phyloP scores from a whole-genome alignment of 2,888 invertebrate species.

The Apoderus coryli region DNA sequence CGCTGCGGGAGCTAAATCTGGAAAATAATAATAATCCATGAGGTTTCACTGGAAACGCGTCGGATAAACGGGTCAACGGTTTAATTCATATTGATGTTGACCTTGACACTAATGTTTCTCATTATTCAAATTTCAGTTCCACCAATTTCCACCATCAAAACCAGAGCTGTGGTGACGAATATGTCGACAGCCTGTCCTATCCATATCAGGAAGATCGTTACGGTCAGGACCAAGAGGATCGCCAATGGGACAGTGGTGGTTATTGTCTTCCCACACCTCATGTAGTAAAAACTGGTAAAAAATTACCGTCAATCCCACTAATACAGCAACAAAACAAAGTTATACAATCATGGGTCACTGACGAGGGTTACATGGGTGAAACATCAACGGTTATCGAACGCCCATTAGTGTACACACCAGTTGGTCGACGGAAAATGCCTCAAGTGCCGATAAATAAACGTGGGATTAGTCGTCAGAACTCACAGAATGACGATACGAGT shows the following conservation, averaged over 20 bases:
- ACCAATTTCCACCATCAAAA: slow-evolving; percentile 21
- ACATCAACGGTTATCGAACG: too few relatives aligned
- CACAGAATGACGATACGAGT: slow-evolving; percentile 29
- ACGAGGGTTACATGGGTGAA: too few relatives aligned
- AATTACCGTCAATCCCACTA: slow-evolving; percentile 34
- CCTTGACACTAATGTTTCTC: too few relatives aligned
- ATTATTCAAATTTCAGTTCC: slow-evolving; percentile 20
- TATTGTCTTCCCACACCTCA: slow-evolving; percentile 22
- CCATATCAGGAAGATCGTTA: slow-evolving; percentile 45
- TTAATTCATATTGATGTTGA: too few relatives aligned
- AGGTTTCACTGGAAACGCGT: too few relatives aligned
- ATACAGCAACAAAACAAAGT: slow-evolving; percentile 39
- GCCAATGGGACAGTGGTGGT: slow-evolving; percentile 63
- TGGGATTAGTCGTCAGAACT: slow-evolving; percentile 29
- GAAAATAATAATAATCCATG: too few relatives aligned
- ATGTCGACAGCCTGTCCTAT: slow-evolving; percentile 48
- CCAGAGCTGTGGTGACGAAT: slow-evolving; percentile 49
- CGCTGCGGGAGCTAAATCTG: too few relatives aligned
- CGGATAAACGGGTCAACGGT: too few relatives aligned
- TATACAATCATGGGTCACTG: too few relatives aligned
- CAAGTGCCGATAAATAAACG: slow-evolving; percentile 31
- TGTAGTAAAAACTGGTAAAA: slow-evolving; percentile 21
- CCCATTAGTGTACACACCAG: too few relatives aligned
- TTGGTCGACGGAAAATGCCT: slow-evolving; percentile 29
- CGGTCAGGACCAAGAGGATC: slow-evolving; percentile 49